Conservation (phyloP, 2,888 invertebrate species). For the Ligdia adustata region DNA sequence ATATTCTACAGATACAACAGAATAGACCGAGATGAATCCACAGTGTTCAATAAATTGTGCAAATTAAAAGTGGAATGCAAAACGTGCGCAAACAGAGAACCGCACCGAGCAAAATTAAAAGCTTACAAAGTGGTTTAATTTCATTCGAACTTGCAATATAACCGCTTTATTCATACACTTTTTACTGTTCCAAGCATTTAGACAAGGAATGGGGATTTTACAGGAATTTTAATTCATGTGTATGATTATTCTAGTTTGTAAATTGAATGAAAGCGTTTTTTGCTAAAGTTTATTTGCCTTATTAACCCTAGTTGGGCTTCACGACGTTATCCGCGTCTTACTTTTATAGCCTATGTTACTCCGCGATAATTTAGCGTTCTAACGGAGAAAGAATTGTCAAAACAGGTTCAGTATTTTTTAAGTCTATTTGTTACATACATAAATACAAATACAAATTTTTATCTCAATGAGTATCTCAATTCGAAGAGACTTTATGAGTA, state of each 20-base stretch:
- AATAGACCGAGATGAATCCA: too few relatives aligned
- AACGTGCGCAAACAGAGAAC: slow-evolving; percentile 11
- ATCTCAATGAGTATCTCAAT: too few relatives aligned
- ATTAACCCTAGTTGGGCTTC: too few relatives aligned
- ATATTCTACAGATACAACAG: too few relatives aligned
- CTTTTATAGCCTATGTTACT: too few relatives aligned
- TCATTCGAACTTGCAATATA: slow-evolving; percentile 14
- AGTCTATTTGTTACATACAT: too few relatives aligned
- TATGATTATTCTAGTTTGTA: not conserved
- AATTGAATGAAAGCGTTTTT: not conserved
- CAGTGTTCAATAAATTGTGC: slow-evolving; percentile 21
- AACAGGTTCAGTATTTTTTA: too few relatives aligned
- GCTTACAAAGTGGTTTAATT: slow-evolving; percentile 23
- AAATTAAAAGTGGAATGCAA: slow-evolving; percentile 22
- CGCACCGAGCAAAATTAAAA: slow-evolving; percentile 19
- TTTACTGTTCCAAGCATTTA: slow-evolving; percentile 2
- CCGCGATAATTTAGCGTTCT: too few relatives aligned
- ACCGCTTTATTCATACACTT: slow-evolving; percentile 8
- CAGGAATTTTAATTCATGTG: not conserved
- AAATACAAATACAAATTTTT: too few relatives aligned
- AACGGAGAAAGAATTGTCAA: too few relatives aligned
- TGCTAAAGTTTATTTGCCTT: not conserved
- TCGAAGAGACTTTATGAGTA: too few relatives aligned
- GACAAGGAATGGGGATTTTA: not conserved
- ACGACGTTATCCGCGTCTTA: too few relatives aligned